Evolutionary conservation across 1,140 invertebrate genomes (phyloP).

Genomic region (Uloborus diversus): DNA sequence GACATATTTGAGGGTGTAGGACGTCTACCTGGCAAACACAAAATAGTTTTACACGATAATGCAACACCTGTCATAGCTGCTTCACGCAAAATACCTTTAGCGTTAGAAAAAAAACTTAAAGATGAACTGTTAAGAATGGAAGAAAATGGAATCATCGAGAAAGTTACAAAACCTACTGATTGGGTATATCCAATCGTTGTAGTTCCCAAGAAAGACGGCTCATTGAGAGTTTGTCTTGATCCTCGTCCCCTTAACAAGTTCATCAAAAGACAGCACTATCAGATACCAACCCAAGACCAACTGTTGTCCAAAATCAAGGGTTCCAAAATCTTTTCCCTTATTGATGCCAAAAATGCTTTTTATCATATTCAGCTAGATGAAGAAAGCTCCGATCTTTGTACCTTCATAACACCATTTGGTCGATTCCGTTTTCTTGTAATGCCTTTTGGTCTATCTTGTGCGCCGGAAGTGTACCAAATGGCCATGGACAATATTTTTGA

Average conservation of each 20-base stretch:
- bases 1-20: not conserved
- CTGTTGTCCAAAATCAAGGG: conserved; percentile 1
- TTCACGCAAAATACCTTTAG: too few relatives aligned
- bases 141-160: conserved; percentile 59
- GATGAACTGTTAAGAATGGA: conserved; percentile 49
- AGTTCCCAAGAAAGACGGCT: conserved; percentile 46
- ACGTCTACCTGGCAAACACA: not conserved
- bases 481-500: conserved; percentile 16
- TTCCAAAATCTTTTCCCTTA: not conserved
- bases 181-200: conserved; percentile 45
- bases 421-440: conserved; percentile 65
- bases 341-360: conserved; percentile 14
- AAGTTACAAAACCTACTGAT: conserved; percentile 59
- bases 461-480: conserved; percentile 61
- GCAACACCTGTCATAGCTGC: too few relatives aligned
- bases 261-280: conserved; percentile 47
- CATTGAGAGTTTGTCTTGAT: conserved; percentile 57
- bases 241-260: conserved; percentile 60
- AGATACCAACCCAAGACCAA: conserved; percentile 14
- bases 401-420: conserved; percentile 56
- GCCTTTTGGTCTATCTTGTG: conserved; percentile 67
- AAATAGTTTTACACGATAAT: too few relatives aligned
- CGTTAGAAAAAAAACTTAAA: too few relatives aligned
- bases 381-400: conserved; percentile 24
- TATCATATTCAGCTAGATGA: conserved; percentile 20